Base-by-base conservation (phyloP, 2,113 vertebrate genomes). In the Oryzias celebensis region DNA sequence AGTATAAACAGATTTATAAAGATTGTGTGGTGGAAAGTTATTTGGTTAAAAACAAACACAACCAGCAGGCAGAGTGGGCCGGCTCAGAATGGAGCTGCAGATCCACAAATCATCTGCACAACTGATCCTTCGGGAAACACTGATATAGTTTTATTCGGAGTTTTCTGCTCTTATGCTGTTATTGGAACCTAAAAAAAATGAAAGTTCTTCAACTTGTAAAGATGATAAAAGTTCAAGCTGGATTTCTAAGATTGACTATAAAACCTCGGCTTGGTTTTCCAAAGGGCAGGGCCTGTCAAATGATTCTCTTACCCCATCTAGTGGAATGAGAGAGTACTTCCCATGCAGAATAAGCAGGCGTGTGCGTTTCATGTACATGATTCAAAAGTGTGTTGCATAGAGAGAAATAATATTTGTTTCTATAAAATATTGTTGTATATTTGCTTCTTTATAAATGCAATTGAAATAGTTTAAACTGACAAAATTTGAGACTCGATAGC, bases 241-340 rank as follows among this genome's bases (percentile, higher is more conserved):
- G 42, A 56, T 76, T 58, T 69, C 13, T 58, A 26, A 28, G 6
- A 28, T 62, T 64, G 8, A 56, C 72, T 48, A 65, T 58, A 23
- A 71, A 54, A 6, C 48, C 7, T 3, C 8, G 22, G 4, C 75
- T 53, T 59, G 59, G 3, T 77, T 53, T 59, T 56, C 47, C 60
- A 48, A 68, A 31, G 41, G 57, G 48, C 31, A 31, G 31, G 45
- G n/a, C 50, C 28, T 47, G 17, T 62, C 60, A 79, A 85, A 64
- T 83, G 77, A 86, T 80, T 79, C 75, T 83, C 82, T 84, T 51
- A 75, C 83, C 24, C 88, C 88, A 88, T 86, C 86, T 90, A 88
- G 88, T 86, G 88, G 75, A 51, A 49, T 46, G 69, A 78, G 17
- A 4, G 22, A 63, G 75, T 36, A 85, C 42, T 44, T 81, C 64